Evolutionary conservation across 2,797 vertebrate species (phyloP).

Genomic region (Ctenopoma kingsleyae): DNA sequence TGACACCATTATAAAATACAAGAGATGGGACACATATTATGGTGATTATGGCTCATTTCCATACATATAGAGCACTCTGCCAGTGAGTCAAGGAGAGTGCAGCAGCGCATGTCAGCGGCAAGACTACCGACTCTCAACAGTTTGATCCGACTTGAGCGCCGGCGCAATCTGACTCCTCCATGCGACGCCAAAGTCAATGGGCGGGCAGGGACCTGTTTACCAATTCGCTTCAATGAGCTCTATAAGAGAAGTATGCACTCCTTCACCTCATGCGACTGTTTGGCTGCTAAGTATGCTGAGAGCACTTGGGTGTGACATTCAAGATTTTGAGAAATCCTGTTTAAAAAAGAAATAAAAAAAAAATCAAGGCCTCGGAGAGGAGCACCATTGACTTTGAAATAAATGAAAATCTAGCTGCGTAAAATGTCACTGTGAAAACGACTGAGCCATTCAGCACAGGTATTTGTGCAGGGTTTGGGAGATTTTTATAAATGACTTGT

Average conservation of each 20-base stretch:
- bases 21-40: slow-evolving; percentile 80
- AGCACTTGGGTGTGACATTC: slow-evolving; percentile 65
- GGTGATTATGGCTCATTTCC: slow-evolving; percentile 83
- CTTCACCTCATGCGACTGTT: slow-evolving; percentile 56
- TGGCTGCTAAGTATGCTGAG: slow-evolving; percentile 57
- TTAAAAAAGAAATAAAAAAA: slow-evolving; percentile 23
- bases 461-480: slow-evolving; percentile 11
- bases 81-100: slow-evolving; percentile 77
- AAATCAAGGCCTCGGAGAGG: slow-evolving; percentile 47
- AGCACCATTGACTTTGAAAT: slow-evolving; percentile 69
- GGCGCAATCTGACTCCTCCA: slow-evolving; percentile 62
- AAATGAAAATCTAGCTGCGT: slow-evolving; percentile 39
- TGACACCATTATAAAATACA: slow-evolving; percentile 72
- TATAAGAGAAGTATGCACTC: slow-evolving; percentile 40
- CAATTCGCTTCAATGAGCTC: slow-evolving; percentile 65
- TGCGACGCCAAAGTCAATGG: slow-evolving; percentile 67
- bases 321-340: slow-evolving; percentile 63
- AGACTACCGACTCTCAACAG: slow-evolving; percentile 50
- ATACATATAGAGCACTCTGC: slow-evolving; percentile 81
- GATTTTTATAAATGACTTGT: slow-evolving; percentile 3
- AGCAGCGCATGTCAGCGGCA: slow-evolving; percentile 57
- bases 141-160: slow-evolving; percentile 44
- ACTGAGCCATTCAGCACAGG: slow-evolving; percentile 20
- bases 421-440: slow-evolving; percentile 47
- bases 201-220: slow-evolving; percentile 74